Evolutionary conservation across 1,140 invertebrate genomes (phyloP).

Genomic region (Sitobion miscanthi): DNA sequence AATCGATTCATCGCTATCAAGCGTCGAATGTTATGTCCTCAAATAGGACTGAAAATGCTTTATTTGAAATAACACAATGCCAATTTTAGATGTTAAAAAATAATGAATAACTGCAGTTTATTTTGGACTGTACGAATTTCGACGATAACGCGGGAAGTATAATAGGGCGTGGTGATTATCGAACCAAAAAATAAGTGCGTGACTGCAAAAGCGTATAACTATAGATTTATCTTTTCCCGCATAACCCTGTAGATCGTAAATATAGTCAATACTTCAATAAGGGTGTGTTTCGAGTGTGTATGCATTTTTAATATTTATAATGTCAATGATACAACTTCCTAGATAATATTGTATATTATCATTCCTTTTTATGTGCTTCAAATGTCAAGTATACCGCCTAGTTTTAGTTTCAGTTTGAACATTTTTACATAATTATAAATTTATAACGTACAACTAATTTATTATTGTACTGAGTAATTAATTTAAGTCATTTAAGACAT

Average conservation of each 20-base stretch:
- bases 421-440: too few species aligned
- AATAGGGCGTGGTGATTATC: background rate
- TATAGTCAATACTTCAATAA: background rate
- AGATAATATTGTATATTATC: background rate
- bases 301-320: background rate
- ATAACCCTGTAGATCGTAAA: background rate
- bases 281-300: background rate
- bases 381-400: background rate
- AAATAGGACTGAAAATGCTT: background rate
- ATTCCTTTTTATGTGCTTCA: background rate
- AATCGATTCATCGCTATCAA: background rate
- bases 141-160: background rate
- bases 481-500: too few species aligned
- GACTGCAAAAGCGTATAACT: background rate
- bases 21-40: background rate
- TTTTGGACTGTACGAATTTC: background rate
- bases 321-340: background rate
- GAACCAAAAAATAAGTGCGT: background rate
- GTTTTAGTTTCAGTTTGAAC: too few species aligned
- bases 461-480: too few species aligned
- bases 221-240: background rate
- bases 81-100: background rate
- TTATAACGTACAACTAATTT: too few species aligned
- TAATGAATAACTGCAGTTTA: background rate
- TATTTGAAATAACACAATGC: background rate